Conservation (phyloP, 1,140 invertebrate genomes). For the Zaprionus camerounensis region DNA sequence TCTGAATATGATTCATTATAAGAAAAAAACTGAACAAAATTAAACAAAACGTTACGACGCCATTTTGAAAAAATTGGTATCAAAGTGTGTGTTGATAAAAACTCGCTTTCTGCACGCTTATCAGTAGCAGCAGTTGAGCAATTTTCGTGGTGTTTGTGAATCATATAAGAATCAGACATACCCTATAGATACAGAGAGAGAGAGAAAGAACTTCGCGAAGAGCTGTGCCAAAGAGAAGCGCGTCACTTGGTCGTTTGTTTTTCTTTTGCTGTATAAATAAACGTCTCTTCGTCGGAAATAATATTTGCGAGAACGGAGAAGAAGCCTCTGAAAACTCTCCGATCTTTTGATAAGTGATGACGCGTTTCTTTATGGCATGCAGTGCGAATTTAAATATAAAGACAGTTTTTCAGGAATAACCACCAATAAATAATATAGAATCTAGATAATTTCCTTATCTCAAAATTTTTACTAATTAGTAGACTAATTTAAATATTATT, state of each 20-base stretch:
- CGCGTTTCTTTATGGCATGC: background rate
- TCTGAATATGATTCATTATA: slow-evolving; percentile 50
- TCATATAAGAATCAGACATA: slow-evolving; percentile 16
- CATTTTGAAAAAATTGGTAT: slow-evolving; percentile 52
- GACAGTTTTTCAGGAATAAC: background rate
- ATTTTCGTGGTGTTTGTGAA: slow-evolving; percentile 26
- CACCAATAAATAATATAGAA: background rate
- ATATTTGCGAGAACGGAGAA: background rate
- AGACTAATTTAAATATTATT: background rate
- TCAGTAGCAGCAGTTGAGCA: slow-evolving; percentile 29
- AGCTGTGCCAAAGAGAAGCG: slow-evolving; percentile 32
- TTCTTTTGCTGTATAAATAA: slow-evolving; percentile 2
- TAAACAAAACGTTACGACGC: slow-evolving; percentile 30
- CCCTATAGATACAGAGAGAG: background rate
- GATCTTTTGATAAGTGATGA: slow-evolving; percentile 21
- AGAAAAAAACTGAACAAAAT: background rate
- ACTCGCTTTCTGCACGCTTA: slow-evolving; percentile 35
- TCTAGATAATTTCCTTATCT: background rate
- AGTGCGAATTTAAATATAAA: background rate
- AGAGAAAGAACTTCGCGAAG: slow-evolving; percentile 9
- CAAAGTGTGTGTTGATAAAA: slow-evolving; percentile 27
- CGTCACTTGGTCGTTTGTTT: slow-evolving; percentile 45
- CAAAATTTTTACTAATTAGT: background rate
- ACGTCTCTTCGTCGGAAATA: background rate
- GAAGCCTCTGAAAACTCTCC: background rate